Evolutionary conservation across 2,113 vertebrate species (phyloP), one percentile per base, ranked within the genome.

Genomic region (Sapayoa aenigma): DNA sequence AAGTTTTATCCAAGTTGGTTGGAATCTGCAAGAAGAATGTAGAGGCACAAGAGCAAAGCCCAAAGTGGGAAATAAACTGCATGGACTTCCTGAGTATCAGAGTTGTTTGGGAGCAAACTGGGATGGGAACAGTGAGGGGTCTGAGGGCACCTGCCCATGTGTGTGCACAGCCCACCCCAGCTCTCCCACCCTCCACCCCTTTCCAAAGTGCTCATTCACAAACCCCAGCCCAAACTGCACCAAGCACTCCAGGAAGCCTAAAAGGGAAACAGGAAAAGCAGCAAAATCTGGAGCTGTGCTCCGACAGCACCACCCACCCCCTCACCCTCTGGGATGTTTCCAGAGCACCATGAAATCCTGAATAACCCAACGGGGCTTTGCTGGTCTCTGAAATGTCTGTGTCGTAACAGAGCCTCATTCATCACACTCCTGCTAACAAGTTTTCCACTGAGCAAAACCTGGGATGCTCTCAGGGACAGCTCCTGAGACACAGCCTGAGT

Each of bases 1-100:
- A 19, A 7, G 5, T 4, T 1, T 14, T 15, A 35, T 60, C n/a
- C 67, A n/a, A 19, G 30, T 9, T 39, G 11, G 17, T 28, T 80
- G 59, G 44, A 55, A 87, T 31, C 37, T 41, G 11, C 60, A 84
- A 53, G 83, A 14, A 69, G 69, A 80, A 22, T 2, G 6, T 19
- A 12, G 62, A 82, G 31, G 25, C 39, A 39, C 0, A 1, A 63
- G 13, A 47, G 84, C 44, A 63, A 87, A 88, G 24, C 23, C 67
- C 55, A 14, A n/a, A 60, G 16, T 2, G 33, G 84, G 55, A 41
- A 69, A 55, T 1, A 23, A 62, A 33, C 3, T 5, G n/a, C 22
- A 35, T 1, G 14, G 52, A 3, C 7, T 1, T 5, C 18, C 15
- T 3, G 4, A 12, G 5, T 30, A 21, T 17, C 2, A 2, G 42